Evolutionary conservation across 2,797 vertebrate species (phyloP), one percentile per base, ranked within the genome.

Genomic region (Gallinago solitaria): DNA sequence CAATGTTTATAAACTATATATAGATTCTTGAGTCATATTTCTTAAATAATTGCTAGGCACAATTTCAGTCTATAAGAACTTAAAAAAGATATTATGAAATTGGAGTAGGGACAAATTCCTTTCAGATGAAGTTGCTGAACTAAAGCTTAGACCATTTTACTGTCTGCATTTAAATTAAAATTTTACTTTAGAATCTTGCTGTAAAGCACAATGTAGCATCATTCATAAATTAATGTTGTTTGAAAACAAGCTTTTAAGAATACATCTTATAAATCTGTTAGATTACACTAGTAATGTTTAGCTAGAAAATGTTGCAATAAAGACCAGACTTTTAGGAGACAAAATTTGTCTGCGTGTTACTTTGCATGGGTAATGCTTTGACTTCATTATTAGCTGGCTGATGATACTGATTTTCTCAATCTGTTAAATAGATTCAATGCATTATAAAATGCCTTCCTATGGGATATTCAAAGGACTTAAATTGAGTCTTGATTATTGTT

Each of bases 11-110:
- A 93, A 94, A 57, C 89, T 90, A 71, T 60, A 43, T 92, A 89
- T 88, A 90, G 92, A 78, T 92, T 80, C 43, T 85, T 83, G 92
- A 89, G 53, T 96, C 78, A 80, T 89, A 84, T 93, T 95, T 95
- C 75, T 93, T 91, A 80, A 96, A 80, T 93, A 96, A 93, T 90
- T 92, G 64, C 74, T 80, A 77, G 87, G 64, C 83, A 76, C 45
- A 57, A 57, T 90, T 93, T 94, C 21, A 43, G 60, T 78, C 77
- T 65, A 19, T 54, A 77, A 60, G 45, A 93, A 87, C 48, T 92
- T 83, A 76, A n/a, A 70, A 48, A 92, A 79, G 59, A 63, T 71
- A n/a, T 27, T 90, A 83, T 50, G 69, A 89, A 91, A 90, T 30
- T 61, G 48, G 39, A 77, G 33, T 48, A 39, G 51, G 16, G 83